These are phyloP conservation scores for Avahi laniger DNA, from an alignment of 2,797 vertebrate species.

Conservation along the genomic window DNA sequence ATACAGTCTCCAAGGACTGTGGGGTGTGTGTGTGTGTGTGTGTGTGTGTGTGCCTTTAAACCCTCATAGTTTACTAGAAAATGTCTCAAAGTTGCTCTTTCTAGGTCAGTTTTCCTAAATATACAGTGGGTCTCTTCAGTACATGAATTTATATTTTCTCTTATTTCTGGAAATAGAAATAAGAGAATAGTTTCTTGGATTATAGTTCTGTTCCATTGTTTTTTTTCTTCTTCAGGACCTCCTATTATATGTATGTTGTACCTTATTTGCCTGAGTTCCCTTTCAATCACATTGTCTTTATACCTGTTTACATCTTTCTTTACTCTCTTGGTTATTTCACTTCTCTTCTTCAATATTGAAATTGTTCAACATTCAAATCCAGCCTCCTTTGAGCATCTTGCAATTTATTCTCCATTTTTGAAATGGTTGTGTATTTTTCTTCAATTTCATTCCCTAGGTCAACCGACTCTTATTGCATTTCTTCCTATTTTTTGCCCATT, in stretches of 20 bases:
- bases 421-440: not conserved
- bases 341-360: not conserved
- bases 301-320: not conserved
- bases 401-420: not conserved
- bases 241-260: not conserved
- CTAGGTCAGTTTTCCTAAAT: not conserved
- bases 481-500: not conserved
- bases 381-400: not conserved
- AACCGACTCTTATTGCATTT: not conserved
- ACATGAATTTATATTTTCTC: not conserved
- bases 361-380: not conserved
- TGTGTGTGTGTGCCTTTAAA: not conserved
- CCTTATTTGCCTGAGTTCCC: not conserved
- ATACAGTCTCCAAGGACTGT: not conserved
- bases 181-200: not conserved
- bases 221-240: not conserved
- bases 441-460: not conserved
- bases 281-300: not conserved
- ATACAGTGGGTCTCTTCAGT: not conserved
- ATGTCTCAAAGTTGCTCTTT: not conserved
- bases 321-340: not conserved
- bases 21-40: not conserved
- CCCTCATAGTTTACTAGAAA: not conserved
- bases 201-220: not conserved
- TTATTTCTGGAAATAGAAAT: not conserved